Evolutionary conservation across 2,797 vertebrate species (phyloP).

Genomic region (Chaetophractus vellerosus): DNA sequence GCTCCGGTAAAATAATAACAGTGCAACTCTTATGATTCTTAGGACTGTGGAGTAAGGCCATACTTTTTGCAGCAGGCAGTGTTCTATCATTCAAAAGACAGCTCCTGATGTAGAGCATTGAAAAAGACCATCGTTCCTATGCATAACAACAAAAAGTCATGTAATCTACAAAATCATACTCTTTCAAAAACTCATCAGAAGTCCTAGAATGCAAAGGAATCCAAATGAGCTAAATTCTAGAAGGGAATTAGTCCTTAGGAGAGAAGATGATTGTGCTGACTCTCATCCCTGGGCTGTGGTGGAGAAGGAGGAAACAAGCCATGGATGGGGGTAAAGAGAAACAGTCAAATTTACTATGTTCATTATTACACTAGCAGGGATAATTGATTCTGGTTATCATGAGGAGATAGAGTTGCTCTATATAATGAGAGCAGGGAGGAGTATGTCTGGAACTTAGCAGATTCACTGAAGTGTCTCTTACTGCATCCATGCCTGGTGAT

Average conservation of each 20-base stretch:
- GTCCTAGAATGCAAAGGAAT: slow-evolving; percentile 24
- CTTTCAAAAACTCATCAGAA: slow-evolving; percentile 48
- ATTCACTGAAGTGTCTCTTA: too few species aligned
- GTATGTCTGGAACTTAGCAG: too few species aligned
- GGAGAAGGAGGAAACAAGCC: too few species aligned
- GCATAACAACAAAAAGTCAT: not conserved
- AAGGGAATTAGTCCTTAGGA: not conserved
- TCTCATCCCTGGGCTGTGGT: not conserved
- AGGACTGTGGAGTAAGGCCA: not conserved
- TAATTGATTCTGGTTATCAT: too few species aligned
- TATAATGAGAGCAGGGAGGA: too few species aligned
- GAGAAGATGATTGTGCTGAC: not conserved
- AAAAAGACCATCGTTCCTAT: not conserved
- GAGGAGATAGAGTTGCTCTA: too few species aligned
- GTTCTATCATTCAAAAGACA: slow-evolving; percentile 50
- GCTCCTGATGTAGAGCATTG: not conserved
- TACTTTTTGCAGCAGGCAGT: not conserved
- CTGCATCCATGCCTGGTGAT: too few species aligned
- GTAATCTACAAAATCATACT: slow-evolving; percentile 18
- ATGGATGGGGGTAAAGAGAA: not conserved
- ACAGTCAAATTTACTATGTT: too few species aligned
- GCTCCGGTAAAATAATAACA: not conserved
- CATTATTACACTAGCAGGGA: too few species aligned
- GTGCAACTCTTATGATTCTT: not conserved
- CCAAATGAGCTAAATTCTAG: slow-evolving; percentile 8